Conservation (phyloP, 2,113 vertebrate species). For the Silurus glanis region DNA sequence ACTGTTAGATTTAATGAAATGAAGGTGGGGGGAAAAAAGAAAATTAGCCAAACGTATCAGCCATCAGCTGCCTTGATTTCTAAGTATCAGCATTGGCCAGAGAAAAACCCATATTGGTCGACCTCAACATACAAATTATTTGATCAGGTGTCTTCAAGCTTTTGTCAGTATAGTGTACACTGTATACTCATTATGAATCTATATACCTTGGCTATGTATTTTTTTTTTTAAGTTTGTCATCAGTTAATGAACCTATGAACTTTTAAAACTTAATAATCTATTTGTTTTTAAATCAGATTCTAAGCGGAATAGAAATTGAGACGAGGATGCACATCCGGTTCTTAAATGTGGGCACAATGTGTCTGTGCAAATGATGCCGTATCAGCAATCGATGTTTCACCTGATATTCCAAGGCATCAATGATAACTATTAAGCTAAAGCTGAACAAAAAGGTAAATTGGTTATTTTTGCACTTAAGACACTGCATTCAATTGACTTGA, state of each 20-base stretch:
- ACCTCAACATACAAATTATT: no score
- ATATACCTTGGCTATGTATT: background rate
- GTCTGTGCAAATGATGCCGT: slow-evolving; percentile 80
- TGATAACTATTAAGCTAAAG: slow-evolving; percentile 8
- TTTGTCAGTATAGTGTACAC: no score
- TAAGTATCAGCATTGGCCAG: no score
- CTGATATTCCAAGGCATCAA: background rate
- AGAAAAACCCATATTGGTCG: no score
- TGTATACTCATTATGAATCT: no score
- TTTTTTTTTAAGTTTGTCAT: background rate
- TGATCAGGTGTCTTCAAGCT: no score
- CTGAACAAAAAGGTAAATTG: slow-evolving; percentile 4
- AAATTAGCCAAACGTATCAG: no score
- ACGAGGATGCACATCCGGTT: slow-evolving; percentile 91
- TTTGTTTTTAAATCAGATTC: slow-evolving; percentile 76
- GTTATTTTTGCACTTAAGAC: slow-evolving; percentile 32
- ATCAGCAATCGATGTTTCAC: background rate
- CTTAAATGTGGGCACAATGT: slow-evolving; percentile 83
- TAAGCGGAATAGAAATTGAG: slow-evolving; percentile 90
- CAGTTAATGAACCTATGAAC: background rate
- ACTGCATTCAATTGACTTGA: slow-evolving; percentile 9
- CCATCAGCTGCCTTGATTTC: no score
- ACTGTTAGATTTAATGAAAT: no score
- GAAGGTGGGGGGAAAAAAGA: no score
- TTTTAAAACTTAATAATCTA: background rate